Conservation (phyloP, 2,113 vertebrate species). For the Lates calcarifer region DNA sequence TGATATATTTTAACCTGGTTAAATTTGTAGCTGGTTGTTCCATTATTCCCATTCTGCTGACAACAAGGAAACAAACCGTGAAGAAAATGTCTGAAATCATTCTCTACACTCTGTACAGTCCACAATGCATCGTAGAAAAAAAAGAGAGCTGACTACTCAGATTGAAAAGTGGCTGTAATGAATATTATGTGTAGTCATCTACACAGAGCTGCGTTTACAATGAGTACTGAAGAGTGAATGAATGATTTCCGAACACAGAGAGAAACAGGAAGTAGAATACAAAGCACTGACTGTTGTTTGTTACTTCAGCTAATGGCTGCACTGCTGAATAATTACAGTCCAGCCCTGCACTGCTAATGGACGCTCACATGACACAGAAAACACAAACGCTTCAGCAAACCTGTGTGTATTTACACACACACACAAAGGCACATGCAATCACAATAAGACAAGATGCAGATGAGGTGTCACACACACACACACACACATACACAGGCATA, state of each 20-base stretch:
- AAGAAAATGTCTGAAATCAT: too few species aligned
- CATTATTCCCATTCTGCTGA: too few species aligned
- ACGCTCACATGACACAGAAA: conserved; percentile 51
- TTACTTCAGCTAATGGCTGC: conserved; percentile 70
- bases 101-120: too few species aligned
- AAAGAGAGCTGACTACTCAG: neutral
- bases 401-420: neutral
- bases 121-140: neutral
- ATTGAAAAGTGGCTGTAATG: neutral
- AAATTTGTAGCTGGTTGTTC: too few species aligned
- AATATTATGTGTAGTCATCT: too few species aligned
- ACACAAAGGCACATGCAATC: conserved; percentile 35
- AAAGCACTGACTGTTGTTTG: conserved; percentile 44
- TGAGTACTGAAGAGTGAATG: neutral
- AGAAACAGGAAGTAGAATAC: conserved; percentile 51
- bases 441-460: conserved; percentile 51
- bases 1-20: too few species aligned
- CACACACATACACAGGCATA: neutral
- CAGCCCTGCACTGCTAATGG: conserved; percentile 60
- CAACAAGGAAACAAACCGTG: too few species aligned
- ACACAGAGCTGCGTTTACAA: neutral
- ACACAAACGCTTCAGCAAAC: neutral
- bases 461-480: conserved; percentile 31
- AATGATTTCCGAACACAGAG: neutral
- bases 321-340: conserved; percentile 74